Base-by-base conservation (phyloP, 2,888 invertebrate species). In the Ditula angustiorana region DNA sequence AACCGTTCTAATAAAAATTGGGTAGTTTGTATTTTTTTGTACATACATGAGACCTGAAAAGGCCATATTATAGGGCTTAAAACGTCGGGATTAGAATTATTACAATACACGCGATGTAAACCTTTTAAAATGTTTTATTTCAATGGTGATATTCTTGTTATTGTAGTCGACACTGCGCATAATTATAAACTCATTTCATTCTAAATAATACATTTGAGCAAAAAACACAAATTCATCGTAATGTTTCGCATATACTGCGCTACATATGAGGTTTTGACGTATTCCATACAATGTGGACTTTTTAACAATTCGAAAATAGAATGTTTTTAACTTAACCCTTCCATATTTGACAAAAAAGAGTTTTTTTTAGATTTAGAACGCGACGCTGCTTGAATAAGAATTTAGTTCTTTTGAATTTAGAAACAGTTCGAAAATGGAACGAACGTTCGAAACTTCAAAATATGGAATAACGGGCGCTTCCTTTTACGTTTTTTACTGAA, bases 301-400 rank as follows among this genome's bases (percentile, higher is more conserved):
- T 92, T 92, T 90, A 91, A 92, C 88, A 89, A 90, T 90, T 92
- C 90, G 69, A 92, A 92, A 92, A 92, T 92, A 92, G 92, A 92
- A 91, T 85, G 90, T 91, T 92, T 91, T 91, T 90, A 90, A 91
- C 90, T 88, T 90, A 92, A 92, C 92, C 92, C 92, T 92, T 92
- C 92, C 92, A 90, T 91, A 92, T 92, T 92, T 91, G 90, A 90
- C 90, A 90, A 90, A 92, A 91, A 91, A 87, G 83, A 85, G 77
- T 86, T 87, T 75, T 33, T 33, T 90, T 89, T 90, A 91, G 87
- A 92, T 91, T 91, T 91, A 88, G 91, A 91, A 87, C 87, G 79
- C 84, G 85, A 86, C 88, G 89, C 85, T 83, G 80, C 73, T 81
- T 80, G 90, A 87, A 90, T 90, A 83, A 85, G 86, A 88, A 88